Base-by-base conservation (phyloP, 30 jellyfish, hydroid and myxozoan species). In the Clytia hemisphaerica region DNA sequence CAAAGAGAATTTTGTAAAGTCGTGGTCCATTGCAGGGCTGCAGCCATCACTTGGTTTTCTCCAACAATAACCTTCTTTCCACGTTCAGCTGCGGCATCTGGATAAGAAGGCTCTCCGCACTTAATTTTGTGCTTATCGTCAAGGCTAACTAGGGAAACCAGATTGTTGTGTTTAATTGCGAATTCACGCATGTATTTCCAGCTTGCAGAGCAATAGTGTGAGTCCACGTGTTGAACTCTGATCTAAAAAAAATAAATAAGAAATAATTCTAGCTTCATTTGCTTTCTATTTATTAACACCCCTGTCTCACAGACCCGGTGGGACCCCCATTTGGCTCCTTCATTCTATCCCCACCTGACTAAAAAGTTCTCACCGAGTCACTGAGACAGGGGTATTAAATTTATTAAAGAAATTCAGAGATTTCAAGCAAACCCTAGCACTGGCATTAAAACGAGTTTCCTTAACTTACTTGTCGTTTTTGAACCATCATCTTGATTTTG, bases 61-160 rank as follows among this genome's bases (percentile, higher is more conserved):
- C 53, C 16, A 16, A 40, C 53, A 7, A 40, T 40, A 10, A 40
- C 53, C 16, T 40, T 40, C 16, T 40, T 40, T 40, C 53, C 53
- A 19, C 77, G 36, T 40, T 63, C 77, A 19, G 35, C 77, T 6
- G 77, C 77, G n/a, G 77, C 77, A 36, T 34, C 77, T 1, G 77
- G 77, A 37, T 33, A 63, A 10, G 65, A 37, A 22, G 72, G 77
- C 70, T 63, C 77, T 16, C 77, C 77, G 34, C 29, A 19, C 70
- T 63, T 63, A 37, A 33, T 36, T 34, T 21, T 7, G 35, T 63
- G 77, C 35, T 63, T 63, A 64, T 63, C 77, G 40, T 63, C 77
- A 62, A 63, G 21, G 77, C 77, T 34, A 29, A 63, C 36, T 42
- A 63, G 40, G 18, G 64, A 10, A 1, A 64, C 22, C 22, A 34